Base-by-base conservation (phyloP, 2,888 invertebrate species). In the Cephalotes varians region DNA sequence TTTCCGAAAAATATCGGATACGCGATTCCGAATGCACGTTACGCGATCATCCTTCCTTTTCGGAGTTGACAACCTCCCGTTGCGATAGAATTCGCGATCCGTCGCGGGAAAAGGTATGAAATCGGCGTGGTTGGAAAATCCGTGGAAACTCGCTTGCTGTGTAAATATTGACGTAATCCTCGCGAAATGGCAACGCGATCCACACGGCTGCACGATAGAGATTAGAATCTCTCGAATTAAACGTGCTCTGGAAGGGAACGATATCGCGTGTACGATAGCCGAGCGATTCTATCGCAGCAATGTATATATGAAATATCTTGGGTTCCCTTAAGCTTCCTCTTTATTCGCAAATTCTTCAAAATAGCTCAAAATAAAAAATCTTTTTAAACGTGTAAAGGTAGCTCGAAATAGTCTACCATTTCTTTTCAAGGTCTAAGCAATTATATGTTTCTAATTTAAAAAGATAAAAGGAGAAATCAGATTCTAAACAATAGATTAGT, bases 131-230 rank as follows among this genome's bases (percentile, higher is more conserved):
- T 67, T 40, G 76, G 76, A 67, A 76, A 76, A 76, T 76, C 67
- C 67, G n/a, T 51, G 54, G 40, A 54, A 76, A 54, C 69, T 18
- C 40, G 62, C 71, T 58, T 58, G 15, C 65, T 77, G 84, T 82
- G 87, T 84, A 88, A 87, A 87, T 88, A 87, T 82, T 77, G 84
- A 86, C 88, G 88, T 87, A 87, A 87, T 87, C 84, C 82, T 72
- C 76, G 67, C 51, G 54, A 76, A 76, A 76, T 76, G 40, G 74
- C 67, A 76, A n/a, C n/a, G n/a, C 69, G 76, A 67, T 40, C 67
- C 34, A 28, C 76, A 51, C 67, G 67, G 51, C 34, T 49, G 64
- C 37, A n/a, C 54, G 76, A 47, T 54, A 40, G 51, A 76, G 76
- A 76, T 76, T 76, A 76, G 76, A 65, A 76, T 76, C 76, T 76